phyloP scores from a whole-genome alignment of 2,113 vertebrate genomes.

The Pteruthius melanotis region DNA sequence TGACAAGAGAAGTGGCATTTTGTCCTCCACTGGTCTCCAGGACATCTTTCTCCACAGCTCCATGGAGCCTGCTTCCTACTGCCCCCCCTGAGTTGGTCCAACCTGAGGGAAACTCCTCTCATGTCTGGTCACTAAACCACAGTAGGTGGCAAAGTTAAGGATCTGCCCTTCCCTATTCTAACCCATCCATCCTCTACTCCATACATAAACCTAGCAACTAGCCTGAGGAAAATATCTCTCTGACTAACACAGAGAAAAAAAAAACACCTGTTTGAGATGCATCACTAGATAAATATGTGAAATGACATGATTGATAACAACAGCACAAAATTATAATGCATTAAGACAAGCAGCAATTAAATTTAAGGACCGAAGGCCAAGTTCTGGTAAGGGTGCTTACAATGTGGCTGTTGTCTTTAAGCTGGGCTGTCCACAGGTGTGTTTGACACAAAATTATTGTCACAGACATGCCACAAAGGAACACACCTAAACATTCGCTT shows the following conservation, averaged over 20 bases:
- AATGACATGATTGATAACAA: conserved; percentile 45
- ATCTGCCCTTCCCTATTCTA: neutral
- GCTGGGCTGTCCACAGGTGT: neutral
- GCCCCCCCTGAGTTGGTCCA: neutral
- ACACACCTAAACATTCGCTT: neutral
- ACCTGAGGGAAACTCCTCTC: neutral
- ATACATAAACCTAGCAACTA: neutral
- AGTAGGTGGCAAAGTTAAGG: neutral
- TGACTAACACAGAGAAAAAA: neutral
- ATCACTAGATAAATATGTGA: conserved; percentile 1
- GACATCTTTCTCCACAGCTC: neutral
- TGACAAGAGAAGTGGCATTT: neutral
- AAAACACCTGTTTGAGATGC: conserved; percentile 14
- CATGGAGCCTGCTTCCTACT: neutral
- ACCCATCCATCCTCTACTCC: neutral
- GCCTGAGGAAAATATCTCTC: conserved; percentile 5
- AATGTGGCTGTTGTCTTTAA: neutral
- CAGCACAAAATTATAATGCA: neutral
- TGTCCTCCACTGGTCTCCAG: neutral
- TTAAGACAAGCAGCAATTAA: conserved; percentile 37
- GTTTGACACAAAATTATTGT: neutral
- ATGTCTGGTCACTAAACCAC: neutral
- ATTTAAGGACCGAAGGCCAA: neutral
- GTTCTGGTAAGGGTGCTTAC: neutral
- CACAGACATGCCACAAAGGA: neutral